Percentiles rank a stretch among this genome's conserved stretches.
Conservation (phyloP, 2,888 invertebrate species). For the Sycophila texana region DNA sequence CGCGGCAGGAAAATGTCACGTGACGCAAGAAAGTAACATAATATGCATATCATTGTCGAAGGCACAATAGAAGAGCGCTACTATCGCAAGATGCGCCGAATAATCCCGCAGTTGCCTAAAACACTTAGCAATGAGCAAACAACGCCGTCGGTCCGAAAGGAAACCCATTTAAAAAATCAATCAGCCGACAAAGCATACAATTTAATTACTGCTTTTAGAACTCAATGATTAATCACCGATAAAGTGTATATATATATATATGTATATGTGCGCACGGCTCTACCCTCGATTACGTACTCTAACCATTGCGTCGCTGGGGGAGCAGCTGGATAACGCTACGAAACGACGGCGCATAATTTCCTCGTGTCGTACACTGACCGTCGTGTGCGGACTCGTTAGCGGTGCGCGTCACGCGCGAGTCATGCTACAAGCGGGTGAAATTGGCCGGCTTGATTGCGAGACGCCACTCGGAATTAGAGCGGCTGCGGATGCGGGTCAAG, state of each 20-base stretch:
- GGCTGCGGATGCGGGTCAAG: constrained; percentile 68
- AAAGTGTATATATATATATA: too few species aligned
- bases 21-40: constrained; percentile 9
- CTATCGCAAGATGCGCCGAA: background rate
- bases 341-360: background rate
- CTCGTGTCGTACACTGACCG: background rate
- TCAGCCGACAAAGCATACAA: background rate
- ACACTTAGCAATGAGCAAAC: background rate
- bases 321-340: background rate
- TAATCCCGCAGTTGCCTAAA: background rate
- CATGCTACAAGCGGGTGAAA: constrained; percentile 19
- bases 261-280: background rate
- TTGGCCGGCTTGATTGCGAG: constrained; percentile 18
- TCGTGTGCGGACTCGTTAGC: constrained; percentile 33
- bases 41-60: constrained; percentile 2
- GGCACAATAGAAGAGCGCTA: background rate
- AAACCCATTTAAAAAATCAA: constrained; percentile 19
- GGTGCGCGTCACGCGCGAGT: constrained; percentile 37
- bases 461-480: constrained; percentile 62
- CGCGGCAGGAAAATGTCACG: background rate
- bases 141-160: background rate
- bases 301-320: too few species aligned
- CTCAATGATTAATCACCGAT: background rate
- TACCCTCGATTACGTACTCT: background rate
- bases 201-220: constrained; percentile 8